Percentiles rank a stretch among this genome's conserved stretches.
These are phyloP conservation scores for Lathronympha strigana DNA, from an alignment of 2,888 invertebrate genomes.

Conservation along the genomic window DNA sequence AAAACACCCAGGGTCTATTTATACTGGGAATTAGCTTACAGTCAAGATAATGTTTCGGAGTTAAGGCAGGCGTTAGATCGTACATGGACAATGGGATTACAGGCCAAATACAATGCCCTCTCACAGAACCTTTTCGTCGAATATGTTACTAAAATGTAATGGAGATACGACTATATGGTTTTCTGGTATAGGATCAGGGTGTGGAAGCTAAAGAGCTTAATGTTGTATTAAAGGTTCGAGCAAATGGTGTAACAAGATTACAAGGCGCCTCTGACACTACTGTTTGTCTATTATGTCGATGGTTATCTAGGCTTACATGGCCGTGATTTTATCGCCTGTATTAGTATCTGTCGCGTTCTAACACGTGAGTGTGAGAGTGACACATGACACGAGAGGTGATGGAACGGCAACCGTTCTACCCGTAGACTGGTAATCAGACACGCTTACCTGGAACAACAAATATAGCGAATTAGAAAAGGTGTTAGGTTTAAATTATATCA, in stretches of 20 bases:
- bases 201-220: conserved; percentile 60
- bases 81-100: conserved; percentile 72
- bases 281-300: conserved; percentile 46
- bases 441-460: conserved; percentile 60
- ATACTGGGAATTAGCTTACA: neutral
- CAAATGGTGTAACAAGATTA: conserved; percentile 73
- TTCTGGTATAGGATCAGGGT: conserved; percentile 52
- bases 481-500: conserved; percentile 21
- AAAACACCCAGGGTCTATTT: neutral
- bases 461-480: conserved; percentile 31
- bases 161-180: neutral
- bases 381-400: too few species aligned
- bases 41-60: neutral
- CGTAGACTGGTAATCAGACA: conserved; percentile 55
- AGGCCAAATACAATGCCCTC: conserved; percentile 58
- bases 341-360: too few species aligned
- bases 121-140: neutral
- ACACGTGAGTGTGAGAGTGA: too few species aligned
- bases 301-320: too few species aligned
- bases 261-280: conserved; percentile 52
- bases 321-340: too few species aligned
- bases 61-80: conserved; percentile 51
- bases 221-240: conserved; percentile 67
- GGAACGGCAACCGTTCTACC: too few species aligned
- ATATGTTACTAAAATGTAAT: neutral